These are phyloP conservation scores for Protobothrops flavoviridis DNA, from an alignment of 2,113 vertebrate species.

Conservation along the genomic window DNA sequence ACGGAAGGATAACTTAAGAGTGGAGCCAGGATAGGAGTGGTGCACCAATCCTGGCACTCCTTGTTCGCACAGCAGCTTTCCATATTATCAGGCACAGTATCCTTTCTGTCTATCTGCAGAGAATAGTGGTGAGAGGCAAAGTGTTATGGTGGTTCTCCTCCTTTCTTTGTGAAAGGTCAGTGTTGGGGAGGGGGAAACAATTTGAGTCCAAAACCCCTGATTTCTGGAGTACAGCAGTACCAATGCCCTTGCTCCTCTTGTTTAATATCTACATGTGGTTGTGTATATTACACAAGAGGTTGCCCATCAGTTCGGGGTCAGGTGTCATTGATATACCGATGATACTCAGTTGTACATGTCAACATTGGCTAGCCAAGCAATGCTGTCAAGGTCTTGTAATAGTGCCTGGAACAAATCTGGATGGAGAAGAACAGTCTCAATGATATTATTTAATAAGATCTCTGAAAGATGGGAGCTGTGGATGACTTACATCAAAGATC, in stretches of 20 bases:
- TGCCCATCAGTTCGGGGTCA: not conserved
- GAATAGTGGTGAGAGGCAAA: not conserved
- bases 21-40: not conserved
- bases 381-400: not conserved
- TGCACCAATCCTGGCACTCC: not conserved
- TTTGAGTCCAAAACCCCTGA: not conserved
- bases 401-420: not conserved
- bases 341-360: not conserved
- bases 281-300: not conserved
- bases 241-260: not conserved
- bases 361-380: not conserved
- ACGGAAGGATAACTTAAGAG: not conserved
- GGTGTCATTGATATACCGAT: not conserved
- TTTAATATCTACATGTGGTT: not conserved
- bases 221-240: not conserved
- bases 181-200: not conserved
- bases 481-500: not conserved
- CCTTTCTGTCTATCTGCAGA: not conserved
- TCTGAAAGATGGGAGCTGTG: not conserved
- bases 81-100: not conserved
- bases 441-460: not conserved
- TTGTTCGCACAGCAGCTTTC: not conserved
- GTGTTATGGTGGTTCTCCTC: not conserved
- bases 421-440: not conserved
- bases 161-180: not conserved